Evolutionary conservation across 2,113 vertebrate species (phyloP).

Genomic region (Festucalex cinctus): DNA sequence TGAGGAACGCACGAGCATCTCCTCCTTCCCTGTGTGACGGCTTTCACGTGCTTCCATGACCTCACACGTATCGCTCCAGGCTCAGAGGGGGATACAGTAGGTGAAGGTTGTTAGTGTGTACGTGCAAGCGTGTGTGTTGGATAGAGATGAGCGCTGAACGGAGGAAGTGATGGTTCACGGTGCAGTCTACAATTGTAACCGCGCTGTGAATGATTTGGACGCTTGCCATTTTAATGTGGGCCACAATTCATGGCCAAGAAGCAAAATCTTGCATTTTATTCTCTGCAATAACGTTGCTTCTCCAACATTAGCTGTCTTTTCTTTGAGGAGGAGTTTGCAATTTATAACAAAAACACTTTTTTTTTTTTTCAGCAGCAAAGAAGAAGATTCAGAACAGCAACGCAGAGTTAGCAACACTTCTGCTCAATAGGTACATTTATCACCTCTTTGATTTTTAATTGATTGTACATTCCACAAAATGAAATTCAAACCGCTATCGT

Average conservation of each 20-base stretch:
- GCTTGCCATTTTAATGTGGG: conserved; percentile 1
- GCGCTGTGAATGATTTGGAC: background rate
- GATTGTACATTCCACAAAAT: no score
- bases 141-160: background rate
- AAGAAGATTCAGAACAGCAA: no score
- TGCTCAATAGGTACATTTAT: no score
- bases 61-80: conserved; percentile 58
- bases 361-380: no score
- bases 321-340: background rate
- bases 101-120: conserved; percentile 4
- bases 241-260: no score
- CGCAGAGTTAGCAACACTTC: no score
- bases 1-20: conserved; percentile 64
- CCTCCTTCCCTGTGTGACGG: conserved; percentile 60
- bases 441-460: no score
- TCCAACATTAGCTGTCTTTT: background rate
- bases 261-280: no score
- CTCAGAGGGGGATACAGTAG: conserved; percentile 17
- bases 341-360: no score
- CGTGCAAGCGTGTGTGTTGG: conserved; percentile 1
- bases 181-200: background rate
- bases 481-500: no score
- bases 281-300: background rate
- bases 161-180: background rate
- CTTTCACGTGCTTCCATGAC: conserved; percentile 66